These are phyloP conservation scores for Yasuhikotakia modesta DNA, from an alignment of 2,797 vertebrate species.

Conservation along the genomic window DNA sequence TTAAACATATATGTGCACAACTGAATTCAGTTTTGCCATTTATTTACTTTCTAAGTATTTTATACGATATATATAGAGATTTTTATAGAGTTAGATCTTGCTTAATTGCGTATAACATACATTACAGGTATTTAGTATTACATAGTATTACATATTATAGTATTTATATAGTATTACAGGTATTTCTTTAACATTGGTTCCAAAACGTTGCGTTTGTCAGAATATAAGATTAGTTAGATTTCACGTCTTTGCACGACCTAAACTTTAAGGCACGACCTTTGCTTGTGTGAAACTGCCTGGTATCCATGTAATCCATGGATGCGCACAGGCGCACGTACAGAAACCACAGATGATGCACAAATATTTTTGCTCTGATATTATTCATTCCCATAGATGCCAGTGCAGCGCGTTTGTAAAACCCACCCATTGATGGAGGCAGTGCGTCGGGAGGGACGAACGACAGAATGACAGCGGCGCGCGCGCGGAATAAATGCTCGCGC, in stretches of 20 bases:
- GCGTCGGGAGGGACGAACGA: slow-evolving; percentile 77
- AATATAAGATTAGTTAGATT: not conserved
- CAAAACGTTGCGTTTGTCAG: not conserved
- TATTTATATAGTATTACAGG: too few relatives aligned
- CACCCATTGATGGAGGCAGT: slow-evolving; percentile 78
- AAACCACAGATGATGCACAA: not conserved
- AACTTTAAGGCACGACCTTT: not conserved
- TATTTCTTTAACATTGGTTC: too few relatives aligned
- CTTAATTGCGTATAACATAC: too few relatives aligned
- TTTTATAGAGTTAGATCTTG: too few relatives aligned
- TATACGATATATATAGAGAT: too few relatives aligned
- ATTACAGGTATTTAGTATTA: too few relatives aligned
- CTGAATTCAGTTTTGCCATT: too few relatives aligned
- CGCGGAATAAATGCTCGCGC: slow-evolving; percentile 78
- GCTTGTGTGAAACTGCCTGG: not conserved
- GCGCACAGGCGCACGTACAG: not conserved
- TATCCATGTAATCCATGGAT: not conserved
- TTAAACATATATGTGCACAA: too few relatives aligned
- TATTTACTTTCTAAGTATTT: too few relatives aligned
- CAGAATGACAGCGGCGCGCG: slow-evolving; percentile 76
- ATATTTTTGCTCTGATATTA: slow-evolving; percentile 57
- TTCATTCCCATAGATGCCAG: slow-evolving; percentile 51
- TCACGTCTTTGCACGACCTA: not conserved
- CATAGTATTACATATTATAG: too few relatives aligned
- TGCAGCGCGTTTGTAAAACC: slow-evolving; percentile 58